phyloP scores from a whole-genome alignment of 35 echinoderm and acorn worm genomes.

The Hemicentrotus pulcherrimus region DNA sequence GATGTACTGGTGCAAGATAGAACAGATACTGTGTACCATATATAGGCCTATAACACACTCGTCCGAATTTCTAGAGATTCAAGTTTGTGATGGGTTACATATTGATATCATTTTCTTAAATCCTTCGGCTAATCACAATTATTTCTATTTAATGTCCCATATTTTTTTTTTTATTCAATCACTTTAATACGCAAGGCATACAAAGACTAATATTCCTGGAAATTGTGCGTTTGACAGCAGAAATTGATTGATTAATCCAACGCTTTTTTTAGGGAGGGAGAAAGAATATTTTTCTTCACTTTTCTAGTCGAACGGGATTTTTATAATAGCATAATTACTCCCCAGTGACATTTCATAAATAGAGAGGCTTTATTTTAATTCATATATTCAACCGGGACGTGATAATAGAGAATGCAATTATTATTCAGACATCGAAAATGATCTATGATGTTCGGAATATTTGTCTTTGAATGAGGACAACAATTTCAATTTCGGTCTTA shows the following conservation, averaged over 20 bases:
- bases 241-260: not conserved
- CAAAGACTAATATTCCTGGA: not conserved
- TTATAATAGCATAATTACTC: constrained; percentile 14
- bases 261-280: not conserved
- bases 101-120: not conserved
- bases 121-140: not conserved
- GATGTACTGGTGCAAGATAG: too few species aligned
- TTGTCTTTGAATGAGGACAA: not conserved
- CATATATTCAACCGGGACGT: not conserved
- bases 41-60: too few species aligned
- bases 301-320: not conserved
- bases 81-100: too few species aligned
- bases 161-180: not conserved
- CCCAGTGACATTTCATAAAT: not conserved
- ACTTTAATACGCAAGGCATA: not conserved
- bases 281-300: not conserved
- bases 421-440: constrained; percentile 19
- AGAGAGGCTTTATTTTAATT: not conserved
- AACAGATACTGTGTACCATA: too few species aligned
- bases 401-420: not conserved
- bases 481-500: not conserved
- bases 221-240: not conserved
- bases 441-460: not conserved
- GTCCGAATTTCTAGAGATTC: too few species aligned
- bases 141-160: not conserved